Evolutionary conservation across 1,140 invertebrate genomes (phyloP).

Genomic region (Laupala kohalensis): DNA sequence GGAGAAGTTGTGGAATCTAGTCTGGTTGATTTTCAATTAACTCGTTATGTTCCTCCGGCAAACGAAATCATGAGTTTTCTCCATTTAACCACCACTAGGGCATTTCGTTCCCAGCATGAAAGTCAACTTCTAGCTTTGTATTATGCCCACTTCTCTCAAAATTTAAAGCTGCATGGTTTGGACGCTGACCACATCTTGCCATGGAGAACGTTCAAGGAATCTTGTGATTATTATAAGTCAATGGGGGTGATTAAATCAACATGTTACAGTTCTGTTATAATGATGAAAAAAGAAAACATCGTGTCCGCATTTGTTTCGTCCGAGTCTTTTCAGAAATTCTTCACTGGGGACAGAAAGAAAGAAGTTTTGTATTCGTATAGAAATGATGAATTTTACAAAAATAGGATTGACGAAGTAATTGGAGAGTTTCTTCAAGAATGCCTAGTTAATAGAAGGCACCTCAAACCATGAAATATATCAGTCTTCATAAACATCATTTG

Average conservation of each 20-base stretch:
- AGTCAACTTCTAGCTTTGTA: slow-evolving; percentile 5
- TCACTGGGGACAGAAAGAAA: background rate
- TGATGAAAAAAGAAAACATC: background rate
- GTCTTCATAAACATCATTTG: too few relatives aligned
- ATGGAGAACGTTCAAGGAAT: slow-evolving; percentile 8
- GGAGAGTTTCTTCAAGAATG: background rate
- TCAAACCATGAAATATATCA: too few relatives aligned
- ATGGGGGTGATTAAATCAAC: background rate
- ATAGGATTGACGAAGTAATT: background rate
- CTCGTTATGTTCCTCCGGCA: slow-evolving; percentile 10
- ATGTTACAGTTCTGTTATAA: background rate
- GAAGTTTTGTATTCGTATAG: background rate
- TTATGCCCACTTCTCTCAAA: slow-evolving; percentile 3
- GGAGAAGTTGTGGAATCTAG: background rate
- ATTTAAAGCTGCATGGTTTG: background rate
- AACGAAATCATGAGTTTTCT: slow-evolving; percentile 8
- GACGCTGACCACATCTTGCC: slow-evolving; percentile 3
- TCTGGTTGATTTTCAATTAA: slow-evolving; percentile 6
- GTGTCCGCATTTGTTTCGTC: background rate
- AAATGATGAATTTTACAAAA: background rate
- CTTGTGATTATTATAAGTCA: background rate
- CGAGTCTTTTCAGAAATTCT: background rate
- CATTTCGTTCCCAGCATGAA: slow-evolving; percentile 3
- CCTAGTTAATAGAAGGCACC: background rate
- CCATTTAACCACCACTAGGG: slow-evolving; percentile 7